Base-by-base conservation (phyloP, 37 sponge, comb jelly and placozoan species). In the Geodia barretti region DNA sequence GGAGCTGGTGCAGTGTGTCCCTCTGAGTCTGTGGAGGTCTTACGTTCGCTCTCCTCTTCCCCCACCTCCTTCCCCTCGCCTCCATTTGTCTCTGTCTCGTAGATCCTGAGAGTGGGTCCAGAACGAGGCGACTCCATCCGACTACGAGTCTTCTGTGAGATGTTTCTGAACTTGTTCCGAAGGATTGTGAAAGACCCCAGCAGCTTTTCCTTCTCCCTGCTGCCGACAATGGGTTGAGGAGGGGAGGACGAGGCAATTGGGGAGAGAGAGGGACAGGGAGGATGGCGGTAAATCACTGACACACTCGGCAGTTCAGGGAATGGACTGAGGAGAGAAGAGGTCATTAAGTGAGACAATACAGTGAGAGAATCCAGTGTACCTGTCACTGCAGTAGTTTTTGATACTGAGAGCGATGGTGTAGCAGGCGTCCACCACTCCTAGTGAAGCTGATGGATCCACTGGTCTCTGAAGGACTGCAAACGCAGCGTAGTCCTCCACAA, bases 401-500 rank as follows among this genome's bases (percentile, higher is more conserved):
- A 92, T 38, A 0, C 68, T 78, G 42, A 84, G 39, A 2, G 78
- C 39, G 21, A 83, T 68, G 37, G 77, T 76, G 70, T 87, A 87
- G 23, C 58, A 79, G 39, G 71, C 84, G 39, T 92, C 88, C 71
- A 92, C 92, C 25, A 70, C 42, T 1, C 92, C 88, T 42, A 87
- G 72, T 41, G 34, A 21, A 0, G 70, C 77, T 1, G 30, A 72
- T 0, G 89, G 89, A 21, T 82, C 74, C 25, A 73, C 20, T 3
- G 60, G 21, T 8, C 83, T 61, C 0, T 36, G 28, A 38, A 83
- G 77, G 73, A 78, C 78, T 60, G 73, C 41, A 34, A 88, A 77
- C 8, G 90, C 74, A 1, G 79, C 85, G 40, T 75, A 87, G 76
- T 92, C 92, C 39, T 92, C 92, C 62, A 92, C 89, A 36, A 92